Base-by-base conservation (phyloP, 2,797 vertebrate species). In the Poeciliopsis infans region DNA sequence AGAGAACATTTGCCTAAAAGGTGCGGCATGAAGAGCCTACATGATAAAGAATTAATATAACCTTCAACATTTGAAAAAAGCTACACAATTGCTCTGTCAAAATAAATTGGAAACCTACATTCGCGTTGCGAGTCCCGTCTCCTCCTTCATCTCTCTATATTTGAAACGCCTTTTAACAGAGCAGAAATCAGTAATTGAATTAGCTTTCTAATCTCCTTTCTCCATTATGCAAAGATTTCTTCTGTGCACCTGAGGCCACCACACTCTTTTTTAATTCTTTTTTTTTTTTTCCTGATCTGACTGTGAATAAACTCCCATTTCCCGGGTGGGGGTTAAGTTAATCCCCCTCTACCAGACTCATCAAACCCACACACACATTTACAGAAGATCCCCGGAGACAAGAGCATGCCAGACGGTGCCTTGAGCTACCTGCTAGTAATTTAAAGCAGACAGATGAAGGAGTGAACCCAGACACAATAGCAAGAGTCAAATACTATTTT, bases 191-290 rank as follows among this genome's bases (percentile, higher is more conserved):
- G 86, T 85, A 86, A 93, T 85, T 91, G 86, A 92, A 91, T 90
- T 82, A 79, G 41, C 76, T 79, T 84, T 83, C 77, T 92, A 85
- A 92, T 92, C 86, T 85, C 80, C 68, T 72, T 79, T 83, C 84
- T 87, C 78, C 79, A 83, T 91, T 91, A 94, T 89, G 83, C 86
- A 77, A 78, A 79, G 82, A 79, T 85, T 79, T 80, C 71, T 79
- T 45, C 70, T 81, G 81, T 89, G 86, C 93, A 95, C 92, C 93
- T 94, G 92, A 87, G 92, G 90, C 92, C 85, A 87, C n/a, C 25
- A 71, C 68, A 80, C 80, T 82, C 6, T 7, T 10, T 43, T 43
- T 43, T 43, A 5, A 39, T 39, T 39, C 36, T 33, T 59, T 79
- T 85, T 72, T 72, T 72, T 72, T 69, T 87, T 70, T 45, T 31